Conservation (phyloP, 2,888 invertebrate species). For the Bombyx huttoni region DNA sequence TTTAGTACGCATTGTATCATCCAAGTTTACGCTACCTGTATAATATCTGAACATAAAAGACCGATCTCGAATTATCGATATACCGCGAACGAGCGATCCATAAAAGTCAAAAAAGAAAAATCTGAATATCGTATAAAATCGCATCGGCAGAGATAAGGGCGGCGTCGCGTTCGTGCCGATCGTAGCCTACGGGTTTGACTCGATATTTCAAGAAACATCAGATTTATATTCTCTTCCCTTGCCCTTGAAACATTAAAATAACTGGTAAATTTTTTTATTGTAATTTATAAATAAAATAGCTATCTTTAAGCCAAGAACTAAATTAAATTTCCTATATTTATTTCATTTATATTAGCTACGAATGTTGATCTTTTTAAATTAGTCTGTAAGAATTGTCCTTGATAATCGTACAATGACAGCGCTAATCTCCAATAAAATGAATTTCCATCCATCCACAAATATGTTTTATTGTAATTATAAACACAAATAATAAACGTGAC, state of each 20-base stretch:
- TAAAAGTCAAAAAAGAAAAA: constrained; percentile 65
- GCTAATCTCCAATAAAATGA: too few species aligned
- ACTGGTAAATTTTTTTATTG: neutral
- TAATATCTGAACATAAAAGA: constrained; percentile 43
- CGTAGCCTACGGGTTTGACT: constrained; percentile 61
- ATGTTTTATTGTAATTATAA: constrained; percentile 13
- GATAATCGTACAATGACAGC: too few species aligned
- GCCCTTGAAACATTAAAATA: constrained; percentile 13
- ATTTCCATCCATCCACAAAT: neutral
- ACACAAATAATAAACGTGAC: constrained; percentile 22
- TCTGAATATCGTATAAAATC: constrained; percentile 64
- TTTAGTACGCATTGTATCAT: neutral
- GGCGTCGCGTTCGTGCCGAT: constrained; percentile 42
- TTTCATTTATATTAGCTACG: too few species aligned
- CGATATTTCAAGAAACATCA: constrained; percentile 68
- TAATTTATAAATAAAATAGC: neutral
- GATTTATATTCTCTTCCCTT: constrained; percentile 62
- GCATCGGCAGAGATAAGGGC: constrained; percentile 62
- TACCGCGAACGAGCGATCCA: constrained; percentile 62
- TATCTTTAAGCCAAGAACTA: too few species aligned
- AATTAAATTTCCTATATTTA: too few species aligned
- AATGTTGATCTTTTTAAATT: too few species aligned
- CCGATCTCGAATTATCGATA: constrained; percentile 62
- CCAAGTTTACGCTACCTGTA: constrained; percentile 14
- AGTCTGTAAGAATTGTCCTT: too few species aligned